A percentile compares a stretch with the other conserved stretches of the same genome.
Conservation (phyloP, 2,797 vertebrate genomes). For the Natrix natrix region DNA sequence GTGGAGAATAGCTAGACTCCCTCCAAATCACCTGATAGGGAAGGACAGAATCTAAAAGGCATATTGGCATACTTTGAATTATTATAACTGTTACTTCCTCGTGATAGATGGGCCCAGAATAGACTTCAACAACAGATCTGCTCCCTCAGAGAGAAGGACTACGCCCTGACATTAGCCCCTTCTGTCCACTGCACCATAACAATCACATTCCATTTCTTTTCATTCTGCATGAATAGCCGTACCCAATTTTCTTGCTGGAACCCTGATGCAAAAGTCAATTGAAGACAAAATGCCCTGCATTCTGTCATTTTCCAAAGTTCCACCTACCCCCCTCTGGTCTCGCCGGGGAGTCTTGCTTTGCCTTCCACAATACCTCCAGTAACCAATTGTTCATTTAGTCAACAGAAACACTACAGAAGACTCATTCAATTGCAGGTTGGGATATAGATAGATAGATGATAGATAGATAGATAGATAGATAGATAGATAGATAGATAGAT, state of each 20-base stretch:
- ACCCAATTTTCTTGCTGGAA: conserved; percentile 16
- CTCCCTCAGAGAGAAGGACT: not conserved
- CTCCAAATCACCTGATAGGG: not conserved
- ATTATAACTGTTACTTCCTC: not conserved
- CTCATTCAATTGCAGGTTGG: not conserved
- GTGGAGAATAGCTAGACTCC: no score
- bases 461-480: no score
- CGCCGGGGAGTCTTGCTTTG: not conserved
- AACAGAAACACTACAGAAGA: conserved; percentile 9
- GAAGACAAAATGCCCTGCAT: conserved; percentile 24
- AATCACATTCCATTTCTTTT: not conserved
- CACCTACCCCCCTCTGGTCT: not conserved
- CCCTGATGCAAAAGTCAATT: conserved; percentile 4
- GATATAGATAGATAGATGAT: no score
- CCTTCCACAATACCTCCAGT: not conserved
- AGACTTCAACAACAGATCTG: not conserved
- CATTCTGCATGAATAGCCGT: not conserved
- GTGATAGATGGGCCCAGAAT: not conserved
- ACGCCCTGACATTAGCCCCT: not conserved
- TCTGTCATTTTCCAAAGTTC: conserved; percentile 14
- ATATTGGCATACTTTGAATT: not conserved
- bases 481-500: no score
- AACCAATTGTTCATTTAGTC: conserved; percentile 14
- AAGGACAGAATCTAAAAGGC: not conserved
- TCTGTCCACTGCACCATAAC: not conserved